Evolutionary conservation across 2,113 vertebrate species (phyloP).

Genomic region (Dolichallabes microphthalmus): DNA sequence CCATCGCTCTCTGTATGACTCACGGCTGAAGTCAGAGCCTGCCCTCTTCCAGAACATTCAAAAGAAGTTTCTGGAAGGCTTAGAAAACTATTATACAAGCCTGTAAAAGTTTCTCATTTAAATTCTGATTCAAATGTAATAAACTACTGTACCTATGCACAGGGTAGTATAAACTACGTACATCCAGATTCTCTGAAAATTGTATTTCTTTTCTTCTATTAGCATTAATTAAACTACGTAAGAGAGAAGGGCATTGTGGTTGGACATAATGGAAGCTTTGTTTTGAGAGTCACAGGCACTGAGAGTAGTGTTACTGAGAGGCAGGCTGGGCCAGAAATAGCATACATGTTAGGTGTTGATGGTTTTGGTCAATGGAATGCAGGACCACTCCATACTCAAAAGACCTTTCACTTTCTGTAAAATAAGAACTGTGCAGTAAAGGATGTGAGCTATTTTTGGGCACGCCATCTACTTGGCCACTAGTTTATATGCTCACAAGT

Average conservation of each 20-base stretch:
- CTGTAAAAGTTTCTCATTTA: neutral
- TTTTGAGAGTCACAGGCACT: conserved; percentile 2
- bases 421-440: conserved; percentile 18
- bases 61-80: neutral
- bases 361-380: conserved; percentile 18
- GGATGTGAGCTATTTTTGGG: conserved; percentile 66
- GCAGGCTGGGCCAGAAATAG: neutral
- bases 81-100: neutral
- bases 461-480: conserved; percentile 52
- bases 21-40: conserved; percentile 2
- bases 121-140: neutral
- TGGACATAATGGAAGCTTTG: conserved; percentile 43
- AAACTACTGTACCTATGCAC: neutral
- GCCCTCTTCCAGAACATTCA: neutral
- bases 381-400: neutral
- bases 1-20: conserved; percentile 13
- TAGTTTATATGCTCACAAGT: conserved; percentile 62
- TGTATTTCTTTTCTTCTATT: conserved; percentile 18
- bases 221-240: neutral
- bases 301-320: conserved; percentile 8
- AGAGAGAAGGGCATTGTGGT: conserved; percentile 41
- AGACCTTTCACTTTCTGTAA: conserved; percentile 8
- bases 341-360: conserved; percentile 8
- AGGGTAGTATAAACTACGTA: too few species aligned
- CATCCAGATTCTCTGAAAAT: neutral